Conservation (phyloP, 2,113 vertebrate genomes). For the Lophura nycthemera region DNA sequence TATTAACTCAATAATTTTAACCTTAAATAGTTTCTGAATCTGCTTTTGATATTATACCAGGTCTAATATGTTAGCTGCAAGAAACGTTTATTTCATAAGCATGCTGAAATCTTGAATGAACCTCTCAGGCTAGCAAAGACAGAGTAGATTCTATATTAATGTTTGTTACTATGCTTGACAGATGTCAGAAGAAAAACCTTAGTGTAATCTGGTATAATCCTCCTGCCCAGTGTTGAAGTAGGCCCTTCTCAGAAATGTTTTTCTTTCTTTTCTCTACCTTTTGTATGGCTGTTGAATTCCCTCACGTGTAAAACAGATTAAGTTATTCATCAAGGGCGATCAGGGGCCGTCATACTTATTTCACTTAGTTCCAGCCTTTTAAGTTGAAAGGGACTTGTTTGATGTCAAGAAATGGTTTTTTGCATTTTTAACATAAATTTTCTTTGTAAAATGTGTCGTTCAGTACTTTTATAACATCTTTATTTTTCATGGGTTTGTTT, state of each 20-base stretch:
- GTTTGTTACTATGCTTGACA: constrained; percentile 57
- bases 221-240: background rate
- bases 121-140: background rate
- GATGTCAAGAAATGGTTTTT: background rate
- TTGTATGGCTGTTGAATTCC: background rate
- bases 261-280: background rate
- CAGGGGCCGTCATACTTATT: background rate
- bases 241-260: background rate
- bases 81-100: background rate
- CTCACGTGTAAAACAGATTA: background rate
- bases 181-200: constrained; percentile 57
- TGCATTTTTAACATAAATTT: background rate
- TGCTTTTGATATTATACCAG: background rate
- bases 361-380: background rate
- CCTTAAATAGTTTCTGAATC: background rate
- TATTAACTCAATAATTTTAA: background rate
- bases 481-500: background rate
- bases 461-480: background rate
- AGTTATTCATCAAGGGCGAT: background rate
- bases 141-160: background rate
- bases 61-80: background rate
- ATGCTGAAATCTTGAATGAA: background rate
- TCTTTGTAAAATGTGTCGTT: background rate
- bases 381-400: background rate
- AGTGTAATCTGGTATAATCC: constrained; percentile 58